Conservation (phyloP, 2,888 invertebrate species). For the Tiliacea aurago region DNA sequence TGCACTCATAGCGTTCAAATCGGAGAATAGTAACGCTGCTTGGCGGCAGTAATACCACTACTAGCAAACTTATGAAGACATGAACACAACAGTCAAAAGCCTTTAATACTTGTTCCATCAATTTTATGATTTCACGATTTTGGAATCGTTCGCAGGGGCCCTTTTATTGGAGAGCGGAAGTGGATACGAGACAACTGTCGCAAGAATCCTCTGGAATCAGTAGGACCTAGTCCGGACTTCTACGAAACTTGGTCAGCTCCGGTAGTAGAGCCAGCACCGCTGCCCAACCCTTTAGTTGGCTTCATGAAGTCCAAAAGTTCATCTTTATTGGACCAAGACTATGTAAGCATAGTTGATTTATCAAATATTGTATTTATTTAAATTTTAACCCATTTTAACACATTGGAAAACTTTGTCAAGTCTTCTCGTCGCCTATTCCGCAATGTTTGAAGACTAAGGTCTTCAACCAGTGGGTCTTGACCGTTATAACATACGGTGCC, state of each 20-base stretch:
- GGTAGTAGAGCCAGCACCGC: not conserved
- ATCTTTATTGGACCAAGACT: not conserved
- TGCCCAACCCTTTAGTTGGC: not conserved
- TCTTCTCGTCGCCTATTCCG: no score
- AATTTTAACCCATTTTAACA: not conserved
- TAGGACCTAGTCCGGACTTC: constrained; percentile 25
- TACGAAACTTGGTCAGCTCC: constrained; percentile 16
- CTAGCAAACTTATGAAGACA: not conserved
- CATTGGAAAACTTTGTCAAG: no score
- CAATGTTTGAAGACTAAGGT: no score
- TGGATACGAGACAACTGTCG: constrained; percentile 25
- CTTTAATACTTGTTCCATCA: not conserved
- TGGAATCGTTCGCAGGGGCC: constrained; percentile 4
- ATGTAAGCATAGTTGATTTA: constrained; percentile 10
- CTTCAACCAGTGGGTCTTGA: no score
- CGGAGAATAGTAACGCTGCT: not conserved
- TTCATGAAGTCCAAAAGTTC: rapidly evolving
- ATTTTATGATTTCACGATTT: not conserved
- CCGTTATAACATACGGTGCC: no score
- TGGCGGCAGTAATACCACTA: not conserved
- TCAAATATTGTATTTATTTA: not conserved
- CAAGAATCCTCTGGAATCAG: not conserved
- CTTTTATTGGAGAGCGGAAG: not conserved
- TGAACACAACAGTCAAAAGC: not conserved
- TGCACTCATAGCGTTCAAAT: not conserved